Evolutionary conservation across 2,113 vertebrate genomes (phyloP).

Genomic region (Garra rufa): DNA sequence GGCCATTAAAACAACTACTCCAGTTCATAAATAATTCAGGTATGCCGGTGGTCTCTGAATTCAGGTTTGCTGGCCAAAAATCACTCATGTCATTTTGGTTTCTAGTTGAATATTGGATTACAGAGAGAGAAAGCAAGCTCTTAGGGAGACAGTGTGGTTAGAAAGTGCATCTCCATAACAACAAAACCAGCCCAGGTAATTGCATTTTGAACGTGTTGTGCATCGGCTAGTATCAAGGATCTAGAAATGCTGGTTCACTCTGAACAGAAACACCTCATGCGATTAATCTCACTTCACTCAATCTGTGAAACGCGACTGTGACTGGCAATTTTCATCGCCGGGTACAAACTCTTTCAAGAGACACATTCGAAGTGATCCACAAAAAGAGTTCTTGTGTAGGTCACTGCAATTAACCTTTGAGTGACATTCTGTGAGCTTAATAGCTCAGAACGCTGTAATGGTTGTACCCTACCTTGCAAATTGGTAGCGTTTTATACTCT

Average conservation of each 20-base stretch:
- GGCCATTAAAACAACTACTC: constrained; percentile 17
- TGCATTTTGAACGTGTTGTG: constrained; percentile 25
- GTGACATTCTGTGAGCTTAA: constrained; percentile 66
- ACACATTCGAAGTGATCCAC: constrained; percentile 67
- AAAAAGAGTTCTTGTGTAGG: constrained; percentile 65
- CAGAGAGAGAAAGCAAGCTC: not conserved
- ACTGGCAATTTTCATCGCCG: constrained; percentile 67
- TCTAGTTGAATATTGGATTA: constrained; percentile 33
- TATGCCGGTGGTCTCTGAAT: not conserved
- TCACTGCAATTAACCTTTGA: constrained; percentile 68
- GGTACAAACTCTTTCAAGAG: constrained; percentile 68
- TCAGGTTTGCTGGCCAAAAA: constrained; percentile 27
- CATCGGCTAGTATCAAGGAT: constrained; percentile 11
- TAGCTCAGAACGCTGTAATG: constrained; percentile 65
- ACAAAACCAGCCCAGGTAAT: constrained; percentile 31
- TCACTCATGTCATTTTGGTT: constrained; percentile 9
- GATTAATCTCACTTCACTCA: constrained; percentile 76
- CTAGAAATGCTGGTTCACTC: constrained; percentile 13
- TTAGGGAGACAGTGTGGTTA: not conserved
- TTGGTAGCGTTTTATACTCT: constrained; percentile 52
- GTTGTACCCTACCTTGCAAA: constrained; percentile 66
- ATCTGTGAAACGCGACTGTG: constrained; percentile 73
- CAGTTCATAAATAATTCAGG: constrained; percentile 39
- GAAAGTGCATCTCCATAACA: constrained; percentile 31
- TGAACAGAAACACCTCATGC: constrained; percentile 51